Base-by-base conservation (phyloP, 2,113 vertebrate genomes). In the Mastomys coucha region DNA sequence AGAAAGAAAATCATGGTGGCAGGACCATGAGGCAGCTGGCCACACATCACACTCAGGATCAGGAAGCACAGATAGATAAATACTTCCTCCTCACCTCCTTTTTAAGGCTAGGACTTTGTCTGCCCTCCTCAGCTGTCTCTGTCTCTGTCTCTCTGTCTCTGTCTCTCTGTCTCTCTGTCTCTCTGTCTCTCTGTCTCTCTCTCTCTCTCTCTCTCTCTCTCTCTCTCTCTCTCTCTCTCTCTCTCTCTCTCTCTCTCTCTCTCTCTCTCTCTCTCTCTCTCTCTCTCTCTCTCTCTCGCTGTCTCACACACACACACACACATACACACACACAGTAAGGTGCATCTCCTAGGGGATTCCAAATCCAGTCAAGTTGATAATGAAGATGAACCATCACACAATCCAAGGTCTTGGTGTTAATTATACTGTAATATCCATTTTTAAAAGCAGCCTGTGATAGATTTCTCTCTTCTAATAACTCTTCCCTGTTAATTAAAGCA, bases 351-450 rank as follows among this genome's bases (percentile, higher is more conserved):
- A 33, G 39, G 39, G 31, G 22, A 85, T 67, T 67, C 13, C 39
- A 85, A 65, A 67, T 45, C 36, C 58, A 42, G n/a, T 84, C 56
- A 39, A 42, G 24, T 56, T 42, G 81, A 45, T n/a, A 8, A 39
- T 65, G n/a, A 26, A 63, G 81, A n/a, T 63, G 20, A 65, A 28
- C 8, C n/a, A 65, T 42, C 22, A 63, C 58, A 58, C 53, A 90
- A 93, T 69, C 16, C n/a, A 85, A 94, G 26, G 73, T 67, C 73
- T 90, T 16, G 24, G 17, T 80, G 19, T 26, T 91, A 36, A 36
- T 65, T 90, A 49, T 60, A 93, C 65, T 95, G 91, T 67, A 82
- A 91, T 63, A 10, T 76, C 36, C 60, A n/a, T 80, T 93, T 95
- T 11, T 89, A 77, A 75, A 45, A 89, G 69, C 1, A 60, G 12